phyloP scores from a whole-genome alignment of 2,797 vertebrate genomes.

The Melanotaenia nigrans region DNA sequence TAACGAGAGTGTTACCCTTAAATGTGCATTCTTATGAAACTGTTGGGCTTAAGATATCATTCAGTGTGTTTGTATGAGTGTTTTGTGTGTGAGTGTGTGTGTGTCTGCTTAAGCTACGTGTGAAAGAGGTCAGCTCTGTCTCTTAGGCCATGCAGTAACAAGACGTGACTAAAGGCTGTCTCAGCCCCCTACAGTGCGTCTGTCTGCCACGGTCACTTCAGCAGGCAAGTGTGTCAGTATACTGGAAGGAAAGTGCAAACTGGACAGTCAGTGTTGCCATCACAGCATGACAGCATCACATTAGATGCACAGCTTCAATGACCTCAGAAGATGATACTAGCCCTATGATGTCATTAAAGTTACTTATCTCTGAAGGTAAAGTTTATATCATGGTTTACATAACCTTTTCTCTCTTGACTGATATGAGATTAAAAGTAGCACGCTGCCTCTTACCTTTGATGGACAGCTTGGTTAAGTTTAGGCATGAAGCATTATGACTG shows the following conservation, averaged over 20 bases:
- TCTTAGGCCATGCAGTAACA: constrained; percentile 60
- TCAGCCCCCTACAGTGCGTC: constrained; percentile 61
- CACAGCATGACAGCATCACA: constrained; percentile 45
- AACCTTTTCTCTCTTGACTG: neutral
- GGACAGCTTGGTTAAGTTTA: neutral
- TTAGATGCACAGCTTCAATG: constrained; percentile 44
- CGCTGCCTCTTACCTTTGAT: neutral
- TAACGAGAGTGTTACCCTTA: neutral
- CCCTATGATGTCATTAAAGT: constrained; percentile 10
- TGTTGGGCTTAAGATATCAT: neutral
- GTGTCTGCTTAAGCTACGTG: constrained; percentile 16
- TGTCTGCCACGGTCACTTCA: constrained; percentile 56
- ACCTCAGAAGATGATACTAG: constrained; percentile 19
- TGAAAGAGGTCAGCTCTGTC: constrained; percentile 58
- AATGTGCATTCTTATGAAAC: neutral
- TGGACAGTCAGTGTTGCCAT: constrained; percentile 54
- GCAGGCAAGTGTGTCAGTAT: constrained; percentile 68
- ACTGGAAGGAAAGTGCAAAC: constrained; percentile 62
- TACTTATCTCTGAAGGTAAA: neutral
- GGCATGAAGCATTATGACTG: neutral
- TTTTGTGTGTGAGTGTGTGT: constrained; percentile 8
- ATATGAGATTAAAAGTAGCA: neutral
- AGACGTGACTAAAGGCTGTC: constrained; percentile 73
- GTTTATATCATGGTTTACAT: neutral
- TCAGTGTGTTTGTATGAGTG: neutral